Evolutionary conservation across 2,888 invertebrate genomes (phyloP), one percentile per base, ranked within the genome.

Genomic region (Reticulitermes lucifugus): DNA sequence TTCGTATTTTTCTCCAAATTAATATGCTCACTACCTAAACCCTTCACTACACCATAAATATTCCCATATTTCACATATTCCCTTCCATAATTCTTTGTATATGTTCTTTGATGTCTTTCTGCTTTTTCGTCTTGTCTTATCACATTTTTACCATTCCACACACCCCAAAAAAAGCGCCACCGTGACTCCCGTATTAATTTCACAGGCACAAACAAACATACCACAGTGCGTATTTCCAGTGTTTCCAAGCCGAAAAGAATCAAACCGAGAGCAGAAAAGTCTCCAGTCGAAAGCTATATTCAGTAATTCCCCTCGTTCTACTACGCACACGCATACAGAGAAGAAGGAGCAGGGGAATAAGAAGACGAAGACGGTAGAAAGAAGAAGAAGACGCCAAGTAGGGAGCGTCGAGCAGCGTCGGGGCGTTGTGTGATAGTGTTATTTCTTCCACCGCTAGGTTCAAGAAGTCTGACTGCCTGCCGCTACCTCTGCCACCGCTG

Each of bases 321-420:
- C 77, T 84, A 85, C 85, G 85, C 86, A 86, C 84, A 86, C 86
- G 84, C 86, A 84, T 25, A 77, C 43, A 46, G 80, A 25, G 59
- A 41, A 41, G 29, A 81, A 22, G n/a, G 18, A 70, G 41, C 35
- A 81, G 43, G 43, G 43, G 65, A 35, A 81, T n/a, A 43, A 81
- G 70, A 65, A 43, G 81, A 70, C 10, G 46, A 43, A 79, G n/a
- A 21, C n/a, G 25, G 65, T n/a, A 65, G 25, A n/a, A 46, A n/a
- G 55, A 79, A 51, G 29, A 65, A 81, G 21, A 75, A 71, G 73
- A 55, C 75, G 83, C 25, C 73, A 22, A 73, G 25, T 73, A 51
- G 41, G 43, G 55, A 46, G 43, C 43, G 77, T 46, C 43, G n/a
- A 7, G 21, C 46, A 65, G 65, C 65, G 65, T 65, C 65, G n/a